Evolutionary conservation across 2,888 invertebrate genomes (phyloP).

Genomic region (Athalia rosae): DNA sequence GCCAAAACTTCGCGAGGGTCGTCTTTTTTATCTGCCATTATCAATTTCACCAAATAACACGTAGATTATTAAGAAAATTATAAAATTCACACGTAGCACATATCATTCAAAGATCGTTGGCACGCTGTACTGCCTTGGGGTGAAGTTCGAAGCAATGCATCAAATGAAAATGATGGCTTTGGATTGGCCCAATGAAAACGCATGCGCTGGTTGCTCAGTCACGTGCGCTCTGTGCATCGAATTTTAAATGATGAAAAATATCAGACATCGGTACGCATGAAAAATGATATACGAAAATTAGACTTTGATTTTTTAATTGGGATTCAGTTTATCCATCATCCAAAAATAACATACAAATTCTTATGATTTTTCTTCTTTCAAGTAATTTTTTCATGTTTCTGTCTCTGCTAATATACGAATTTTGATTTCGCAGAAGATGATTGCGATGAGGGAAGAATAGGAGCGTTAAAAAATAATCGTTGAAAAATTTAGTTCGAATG

Average conservation of each 20-base stretch:
- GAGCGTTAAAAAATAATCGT: too few relatives aligned
- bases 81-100: not conserved
- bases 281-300: too few relatives aligned
- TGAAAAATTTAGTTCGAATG: not conserved
- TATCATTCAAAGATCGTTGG: constrained; percentile 2
- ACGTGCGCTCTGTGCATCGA: constrained; percentile 5
- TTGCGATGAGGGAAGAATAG: too few relatives aligned
- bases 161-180: not conserved
- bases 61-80: too few relatives aligned
- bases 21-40: constrained; percentile 57
- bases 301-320: too few relatives aligned
- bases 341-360: too few relatives aligned
- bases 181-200: not conserved
- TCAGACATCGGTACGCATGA: too few relatives aligned
- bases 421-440: too few relatives aligned
- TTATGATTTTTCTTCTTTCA: too few relatives aligned
- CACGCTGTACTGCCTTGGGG: not conserved
- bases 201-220: not conserved
- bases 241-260: not conserved
- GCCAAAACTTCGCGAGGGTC: constrained; percentile 84
- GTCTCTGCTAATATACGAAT: too few relatives aligned
- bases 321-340: too few relatives aligned
- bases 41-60: not conserved
- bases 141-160: not conserved
- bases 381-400: too few relatives aligned